Base-by-base conservation (phyloP, 2,797 vertebrate species). In the Hypotaenidia okinawae region DNA sequence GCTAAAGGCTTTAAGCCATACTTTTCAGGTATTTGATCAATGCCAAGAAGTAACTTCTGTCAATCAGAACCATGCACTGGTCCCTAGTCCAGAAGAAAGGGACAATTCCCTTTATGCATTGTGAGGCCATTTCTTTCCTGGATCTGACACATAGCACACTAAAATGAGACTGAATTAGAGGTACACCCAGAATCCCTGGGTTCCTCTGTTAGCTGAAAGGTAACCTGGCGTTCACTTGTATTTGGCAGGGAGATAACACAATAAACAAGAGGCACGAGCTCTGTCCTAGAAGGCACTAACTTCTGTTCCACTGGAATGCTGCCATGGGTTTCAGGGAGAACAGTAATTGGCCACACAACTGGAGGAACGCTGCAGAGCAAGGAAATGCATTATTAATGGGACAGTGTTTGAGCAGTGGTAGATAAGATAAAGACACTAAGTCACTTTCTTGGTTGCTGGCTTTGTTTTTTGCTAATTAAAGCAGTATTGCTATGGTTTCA, bases 351-450 rank as follows among this genome's bases (percentile, higher is more conserved):
- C 88, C 90, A 76, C 89, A 81, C 63, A 81, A 33, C 54, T 45
- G 70, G 52, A 69, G 67, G 76, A 85, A 24, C 52, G 6, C 45
- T 39, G 59, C 18, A 37, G 27, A 62, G 84, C 76, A 82, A 93
- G 93, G 95, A 94, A 95, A 94, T 70, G 70, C 63, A 33, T 90
- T 94, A 82, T 92, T 91, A 87, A 87, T 90, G 67, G 90, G 3
- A 24, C 52, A 49, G 69, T 39, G 62, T 78, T 90, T 37, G 88
- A 76, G 70, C 55, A 69, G 63, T n/a, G 35, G 35, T 18, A 47
- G 67, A 70, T 82, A 66, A 93, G 86, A 76, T 86, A 72, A 87
- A 91, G 69, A 55, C 35, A 58, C 18, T 21, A 57, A 86, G 62
- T 63, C 37, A 22, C 30, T 84, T 81, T 88, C 54, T 75, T 62